Base-by-base conservation (phyloP, 64 coral and sea anemone genomes). In the Stichodactyla helianthus region DNA sequence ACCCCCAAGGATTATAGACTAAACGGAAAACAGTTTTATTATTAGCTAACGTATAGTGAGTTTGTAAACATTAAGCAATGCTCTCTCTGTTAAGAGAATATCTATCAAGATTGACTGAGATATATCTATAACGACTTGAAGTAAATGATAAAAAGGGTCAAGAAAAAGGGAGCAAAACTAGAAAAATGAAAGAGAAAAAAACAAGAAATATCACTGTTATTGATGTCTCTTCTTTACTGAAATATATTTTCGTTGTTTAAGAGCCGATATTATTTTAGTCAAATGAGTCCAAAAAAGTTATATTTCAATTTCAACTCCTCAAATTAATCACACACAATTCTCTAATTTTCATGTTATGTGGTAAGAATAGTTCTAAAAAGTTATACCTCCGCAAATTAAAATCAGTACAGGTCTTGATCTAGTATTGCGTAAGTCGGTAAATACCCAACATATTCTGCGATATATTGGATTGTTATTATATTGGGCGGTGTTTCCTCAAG, bases 21-120 rank as follows among this genome's bases (percentile, higher is more conserved):
- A 52, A 22, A 22, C 78, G 51, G 51, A 81, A 81, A 28, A 52
- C 50, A 81, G 18, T 54, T 10, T 74, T 35, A 81, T 81, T 19
- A 50, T 81, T 81, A 81, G 78, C 78, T 81, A 81, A 81, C 35
- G 31, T 44, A 54, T 51, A 15, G 15, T 19, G 50, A 81, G 51
- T 81, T 74, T 81, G 51, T 81, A 79, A 79, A 79, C 31, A 79
- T 70, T 70, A 28, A 74, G 17, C 4, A 74, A 74, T 31, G 68
- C 27, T 27, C 27, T 74, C 27, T 74, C 25, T 74, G 22, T 11
- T 11, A 25, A 26, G 20, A 70, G 25, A 68, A 68, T 7, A 7
- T 68, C 19, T 31, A 31, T 31, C n/a, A 74, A 31, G 22, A n/a
- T 5, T 18, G 62, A 22, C 5, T 74, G 26, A 74, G 68, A 74